phyloP scores from a whole-genome alignment of 2,797 vertebrate species.

The Pseudochirops corinnae region DNA sequence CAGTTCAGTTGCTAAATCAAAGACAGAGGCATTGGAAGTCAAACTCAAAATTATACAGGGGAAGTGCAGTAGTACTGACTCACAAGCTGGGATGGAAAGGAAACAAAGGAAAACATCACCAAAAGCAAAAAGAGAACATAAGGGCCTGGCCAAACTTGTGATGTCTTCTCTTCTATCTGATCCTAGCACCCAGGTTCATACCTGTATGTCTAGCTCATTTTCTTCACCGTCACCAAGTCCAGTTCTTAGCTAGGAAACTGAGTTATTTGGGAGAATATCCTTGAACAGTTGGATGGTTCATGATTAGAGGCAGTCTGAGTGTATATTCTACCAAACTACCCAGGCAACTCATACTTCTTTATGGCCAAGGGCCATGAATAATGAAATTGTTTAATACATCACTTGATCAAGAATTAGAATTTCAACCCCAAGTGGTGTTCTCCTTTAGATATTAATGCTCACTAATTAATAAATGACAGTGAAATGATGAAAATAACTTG shows the following conservation, averaged over 20 bases:
- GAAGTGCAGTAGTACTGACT: background rate
- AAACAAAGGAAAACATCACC: background rate
- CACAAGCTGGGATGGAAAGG: background rate
- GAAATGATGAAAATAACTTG: background rate
- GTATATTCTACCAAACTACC: background rate
- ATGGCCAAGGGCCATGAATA: background rate
- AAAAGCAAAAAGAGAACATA: background rate
- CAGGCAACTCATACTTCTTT: background rate
- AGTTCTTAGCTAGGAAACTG: background rate
- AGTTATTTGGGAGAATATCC: background rate
- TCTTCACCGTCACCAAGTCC: background rate
- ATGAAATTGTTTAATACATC: background rate
- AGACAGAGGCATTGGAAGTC: background rate
- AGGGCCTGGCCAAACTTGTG: background rate
- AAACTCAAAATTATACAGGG: background rate
- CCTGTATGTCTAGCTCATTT: background rate
- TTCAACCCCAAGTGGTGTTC: background rate
- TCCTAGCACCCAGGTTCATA: background rate
- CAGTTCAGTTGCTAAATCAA: background rate
- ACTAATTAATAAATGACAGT: background rate
- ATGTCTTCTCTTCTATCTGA: background rate
- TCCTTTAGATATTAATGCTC: background rate
- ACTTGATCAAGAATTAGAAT: background rate
- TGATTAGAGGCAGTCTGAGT: background rate
- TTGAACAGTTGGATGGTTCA: background rate